Percentiles rank a stretch among this genome's conserved stretches.
phyloP scores from a whole-genome alignment of 2,797 vertebrate genomes.

The Alfaro cultratus region DNA sequence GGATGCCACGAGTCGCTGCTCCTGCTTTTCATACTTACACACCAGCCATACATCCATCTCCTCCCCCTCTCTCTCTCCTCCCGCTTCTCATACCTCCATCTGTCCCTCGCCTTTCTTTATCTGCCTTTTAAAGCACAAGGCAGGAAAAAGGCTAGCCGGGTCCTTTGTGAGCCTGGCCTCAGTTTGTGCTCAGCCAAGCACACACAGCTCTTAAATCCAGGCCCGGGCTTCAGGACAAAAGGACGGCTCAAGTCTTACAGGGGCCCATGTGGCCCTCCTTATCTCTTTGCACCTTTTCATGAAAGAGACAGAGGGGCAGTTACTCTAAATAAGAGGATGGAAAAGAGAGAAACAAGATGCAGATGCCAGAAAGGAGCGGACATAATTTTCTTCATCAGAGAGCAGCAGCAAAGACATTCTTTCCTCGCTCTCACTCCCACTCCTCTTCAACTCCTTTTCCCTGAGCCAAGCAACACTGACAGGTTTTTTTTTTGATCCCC shows the following conservation, averaged over 20 bases:
- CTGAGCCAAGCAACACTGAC: slow-evolving; percentile 63
- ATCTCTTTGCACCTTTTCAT: slow-evolving; percentile 61
- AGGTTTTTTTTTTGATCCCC: slow-evolving; percentile 34
- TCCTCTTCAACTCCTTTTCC: slow-evolving; percentile 54
- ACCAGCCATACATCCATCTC: slow-evolving; percentile 40
- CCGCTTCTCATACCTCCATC: slow-evolving; percentile 71
- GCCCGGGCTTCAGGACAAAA: slow-evolving; percentile 69
- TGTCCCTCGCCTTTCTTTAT: slow-evolving; percentile 71
- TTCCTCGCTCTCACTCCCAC: slow-evolving; percentile 29
- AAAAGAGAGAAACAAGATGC: slow-evolving; percentile 41
- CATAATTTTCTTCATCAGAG: slow-evolving; percentile 61
- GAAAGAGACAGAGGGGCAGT: slow-evolving; percentile 58
- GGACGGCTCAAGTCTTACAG: slow-evolving; percentile 64
- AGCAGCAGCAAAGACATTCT: slow-evolving; percentile 49
- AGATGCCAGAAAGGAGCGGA: slow-evolving; percentile 44
- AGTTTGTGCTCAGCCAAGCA: slow-evolving; percentile 77
- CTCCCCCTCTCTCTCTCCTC: slow-evolving; percentile 19
- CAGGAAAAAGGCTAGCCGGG: slow-evolving; percentile 68
- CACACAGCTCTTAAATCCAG: slow-evolving; percentile 71
- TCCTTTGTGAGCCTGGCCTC: slow-evolving; percentile 66
- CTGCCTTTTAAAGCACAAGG: slow-evolving; percentile 67
- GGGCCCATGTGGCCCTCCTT: slow-evolving; percentile 58
- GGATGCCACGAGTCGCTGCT: slow-evolving; percentile 59
- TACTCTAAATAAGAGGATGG: slow-evolving; percentile 56
- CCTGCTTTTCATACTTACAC: slow-evolving; percentile 63